These are phyloP conservation scores for Apostichopus japonicus DNA, from an alignment of 35 echinoderm and acorn worm species.

Conservation along the genomic window DNA sequence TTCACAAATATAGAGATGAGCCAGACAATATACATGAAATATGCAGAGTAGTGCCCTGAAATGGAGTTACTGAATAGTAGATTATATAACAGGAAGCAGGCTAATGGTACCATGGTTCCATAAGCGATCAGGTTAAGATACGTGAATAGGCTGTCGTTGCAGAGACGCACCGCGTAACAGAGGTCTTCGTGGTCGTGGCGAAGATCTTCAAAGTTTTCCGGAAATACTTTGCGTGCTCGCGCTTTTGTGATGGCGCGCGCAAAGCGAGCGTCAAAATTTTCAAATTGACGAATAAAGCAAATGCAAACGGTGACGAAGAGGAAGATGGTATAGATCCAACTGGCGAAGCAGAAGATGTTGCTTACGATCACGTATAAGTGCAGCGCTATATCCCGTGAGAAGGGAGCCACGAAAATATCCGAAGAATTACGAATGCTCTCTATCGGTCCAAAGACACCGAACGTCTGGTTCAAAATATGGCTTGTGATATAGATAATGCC, in stretches of 20 bases:
- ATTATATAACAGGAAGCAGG: slow-evolving; percentile 76
- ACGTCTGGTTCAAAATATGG: not conserved
- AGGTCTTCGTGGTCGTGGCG: slow-evolving; percentile 76
- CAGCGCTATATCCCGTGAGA: slow-evolving; percentile 18
- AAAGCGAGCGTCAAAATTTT: slow-evolving; percentile 57
- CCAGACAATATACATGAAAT: slow-evolving; percentile 78
- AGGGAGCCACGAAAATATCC: slow-evolving; percentile 76
- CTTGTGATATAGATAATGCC: not conserved
- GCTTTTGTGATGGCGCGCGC: slow-evolving; percentile 21
- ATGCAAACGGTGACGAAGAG: slow-evolving; percentile 65
- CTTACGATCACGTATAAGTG: slow-evolving; percentile 60
- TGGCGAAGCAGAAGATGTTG: slow-evolving; percentile 74
- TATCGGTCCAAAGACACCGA: slow-evolving; percentile 59
- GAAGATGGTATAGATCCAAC: slow-evolving; percentile 83
- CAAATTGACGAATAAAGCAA: slow-evolving; percentile 58
- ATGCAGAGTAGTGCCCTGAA: slow-evolving; percentile 45
- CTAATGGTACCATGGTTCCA: slow-evolving; percentile 74
- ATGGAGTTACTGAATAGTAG: slow-evolving; percentile 41
- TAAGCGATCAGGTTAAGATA: slow-evolving; percentile 78
- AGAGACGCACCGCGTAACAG: slow-evolving; percentile 57
- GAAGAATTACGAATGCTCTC: slow-evolving; percentile 72
- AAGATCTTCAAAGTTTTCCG: slow-evolving; percentile 70
- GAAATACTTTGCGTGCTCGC: slow-evolving; percentile 36
- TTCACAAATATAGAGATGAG: slow-evolving; percentile 80
- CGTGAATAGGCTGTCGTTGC: slow-evolving; percentile 68